These are phyloP conservation scores for Pyrrhia umbra DNA, from an alignment of 2,888 invertebrate species.

Conservation along the genomic window DNA sequence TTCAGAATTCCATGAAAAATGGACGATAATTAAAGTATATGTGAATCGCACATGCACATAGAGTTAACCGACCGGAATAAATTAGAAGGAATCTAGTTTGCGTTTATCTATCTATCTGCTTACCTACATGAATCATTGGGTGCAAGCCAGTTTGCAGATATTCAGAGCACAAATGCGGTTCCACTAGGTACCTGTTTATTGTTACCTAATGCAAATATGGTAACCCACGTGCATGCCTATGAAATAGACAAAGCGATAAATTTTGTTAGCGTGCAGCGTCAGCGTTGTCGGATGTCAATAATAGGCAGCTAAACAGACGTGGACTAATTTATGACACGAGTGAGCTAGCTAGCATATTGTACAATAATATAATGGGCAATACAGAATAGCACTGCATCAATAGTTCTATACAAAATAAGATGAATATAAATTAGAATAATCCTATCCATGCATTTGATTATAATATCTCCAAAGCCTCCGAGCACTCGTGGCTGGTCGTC, in stretches of 20 bases:
- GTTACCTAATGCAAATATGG: constrained; percentile 57
- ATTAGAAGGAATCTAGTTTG: constrained; percentile 55
- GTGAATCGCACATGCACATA: constrained; percentile 52
- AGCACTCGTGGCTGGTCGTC: constrained; percentile 43
- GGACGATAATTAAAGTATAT: constrained; percentile 47
- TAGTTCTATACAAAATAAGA: constrained; percentile 1
- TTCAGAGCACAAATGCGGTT: constrained; percentile 69
- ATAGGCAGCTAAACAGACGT: background rate
- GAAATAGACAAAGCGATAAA: constrained; percentile 34
- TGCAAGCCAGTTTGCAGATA: constrained; percentile 63
- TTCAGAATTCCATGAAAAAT: constrained; percentile 51
- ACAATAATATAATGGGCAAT: background rate
- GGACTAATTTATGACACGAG: constrained; percentile 15
- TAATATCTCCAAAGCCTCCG: constrained; percentile 31
- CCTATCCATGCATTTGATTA: constrained; percentile 29
- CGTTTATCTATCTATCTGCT: constrained; percentile 54
- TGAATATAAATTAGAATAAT: constrained; percentile 35
- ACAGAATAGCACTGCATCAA: background rate
- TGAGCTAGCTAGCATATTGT: background rate
- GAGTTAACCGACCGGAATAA: constrained; percentile 58
- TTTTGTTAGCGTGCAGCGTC: constrained; percentile 22
- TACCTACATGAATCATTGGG: constrained; percentile 54
- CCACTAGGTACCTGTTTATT: constrained; percentile 58
- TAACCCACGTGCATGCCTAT: constrained; percentile 49
- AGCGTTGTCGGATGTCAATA: constrained; percentile 17